Evolutionary conservation across 2,888 invertebrate genomes (phyloP), one percentile per base, ranked within the genome.

Genomic region (Sussaba pulchella): DNA sequence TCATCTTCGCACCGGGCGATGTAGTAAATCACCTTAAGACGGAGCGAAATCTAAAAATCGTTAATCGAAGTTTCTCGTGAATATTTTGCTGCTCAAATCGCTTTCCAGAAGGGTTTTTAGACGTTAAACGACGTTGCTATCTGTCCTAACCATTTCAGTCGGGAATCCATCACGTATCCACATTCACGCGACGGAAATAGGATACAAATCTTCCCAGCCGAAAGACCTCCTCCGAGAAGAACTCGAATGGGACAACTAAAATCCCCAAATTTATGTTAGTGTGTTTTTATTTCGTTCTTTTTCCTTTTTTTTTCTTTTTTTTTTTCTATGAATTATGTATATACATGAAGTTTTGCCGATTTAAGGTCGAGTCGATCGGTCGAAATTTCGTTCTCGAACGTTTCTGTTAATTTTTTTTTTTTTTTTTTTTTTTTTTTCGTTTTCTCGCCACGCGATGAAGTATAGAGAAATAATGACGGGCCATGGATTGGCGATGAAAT

Each of bases 281-380:
- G 41, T 72, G 17, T 61, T 67, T 61, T 67, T 73, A 67, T 81
- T 47, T 61, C 36, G 54, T 76, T 81, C 41, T 26, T 61, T 50
- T 82, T 82, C 87, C 83, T 82, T 85, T 85, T 87, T 86, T 86
- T 88, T 87, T 86, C 43, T 73, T 59, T 82, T 81, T 87, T 84
- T 82, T 85, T 84, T 87, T 86, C 86, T 88, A 87, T 86, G 85
- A 89, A 86, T 89, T 86, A 88, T 88, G 84, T 90, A 90, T 89
- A 90, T 88, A 90, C 89, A 90, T 90, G 86, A 87, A 85, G 81
- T 84, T 87, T 87, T 84, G 82, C 83, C 78, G 66, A 74, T 73
- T 78, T 43, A 21, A 57, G 73, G 74, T 26, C 47, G 54, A 74
- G 70, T 61, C 73, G 66, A 78, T 39, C 19, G 19, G 74, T 57